A percentile compares a stretch with the other conserved stretches of the same genome.
Evolutionary conservation across 2,888 invertebrate species (phyloP).

Genomic region (Heliconius aoede): DNA sequence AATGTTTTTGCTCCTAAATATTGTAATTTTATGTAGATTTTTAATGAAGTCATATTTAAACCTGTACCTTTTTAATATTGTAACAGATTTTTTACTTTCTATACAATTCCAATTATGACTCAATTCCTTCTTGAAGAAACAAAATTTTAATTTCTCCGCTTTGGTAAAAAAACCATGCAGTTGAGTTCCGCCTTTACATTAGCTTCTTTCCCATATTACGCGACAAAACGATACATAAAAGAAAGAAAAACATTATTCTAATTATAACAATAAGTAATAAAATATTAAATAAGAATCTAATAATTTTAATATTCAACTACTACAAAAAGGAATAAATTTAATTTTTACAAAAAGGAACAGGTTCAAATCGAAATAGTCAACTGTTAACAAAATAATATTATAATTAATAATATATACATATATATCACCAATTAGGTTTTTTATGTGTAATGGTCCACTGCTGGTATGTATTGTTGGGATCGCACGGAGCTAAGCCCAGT

Average conservation of each 20-base stretch:
- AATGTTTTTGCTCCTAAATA: not conserved
- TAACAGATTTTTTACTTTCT: too few relatives aligned
- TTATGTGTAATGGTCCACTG: slow-evolving; percentile 89
- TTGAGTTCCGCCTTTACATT: not conserved
- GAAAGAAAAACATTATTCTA: not conserved
- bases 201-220: not conserved
- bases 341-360: not conserved
- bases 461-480: slow-evolving; percentile 92
- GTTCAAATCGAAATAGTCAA: not conserved
- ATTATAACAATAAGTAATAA: not conserved
- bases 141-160: too few relatives aligned
- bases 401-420: not conserved
- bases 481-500: slow-evolving; percentile 91
- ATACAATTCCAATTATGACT: too few relatives aligned
- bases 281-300: too few relatives aligned
- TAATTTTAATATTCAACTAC: not conserved
- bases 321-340: too few relatives aligned
- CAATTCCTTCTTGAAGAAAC: not conserved
- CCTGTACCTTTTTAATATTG: too few relatives aligned
- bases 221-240: not conserved
- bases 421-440: slow-evolving; percentile 68
- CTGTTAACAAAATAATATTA: not conserved
- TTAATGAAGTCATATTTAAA: not conserved
- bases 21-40: not conserved
- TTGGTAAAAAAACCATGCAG: too few relatives aligned